Evolutionary conservation across 2,113 vertebrate genomes (phyloP).

Genomic region (Hystrix cristata): DNA sequence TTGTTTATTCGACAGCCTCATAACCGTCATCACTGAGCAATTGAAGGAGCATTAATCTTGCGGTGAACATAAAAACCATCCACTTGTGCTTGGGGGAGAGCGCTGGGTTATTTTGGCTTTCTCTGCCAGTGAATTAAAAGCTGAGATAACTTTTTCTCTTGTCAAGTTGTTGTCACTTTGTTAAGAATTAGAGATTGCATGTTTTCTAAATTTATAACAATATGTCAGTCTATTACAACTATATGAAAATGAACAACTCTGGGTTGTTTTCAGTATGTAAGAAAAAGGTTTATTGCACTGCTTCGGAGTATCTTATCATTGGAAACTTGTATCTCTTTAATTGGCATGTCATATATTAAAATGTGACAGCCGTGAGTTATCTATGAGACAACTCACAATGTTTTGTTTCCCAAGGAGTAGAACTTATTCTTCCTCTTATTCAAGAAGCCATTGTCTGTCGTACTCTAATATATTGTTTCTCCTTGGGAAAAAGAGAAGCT

Average conservation of each 20-base stretch:
- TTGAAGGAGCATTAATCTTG: conserved; percentile 63
- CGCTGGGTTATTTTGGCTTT: neutral
- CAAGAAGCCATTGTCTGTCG: neutral
- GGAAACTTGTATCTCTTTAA: conserved; percentile 54
- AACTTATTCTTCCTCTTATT: conserved; percentile 6
- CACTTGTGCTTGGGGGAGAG: neutral
- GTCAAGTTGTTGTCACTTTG: conserved; percentile 66
- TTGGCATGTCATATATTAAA: conserved; percentile 34
- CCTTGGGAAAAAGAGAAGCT: neutral
- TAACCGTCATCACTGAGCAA: conserved; percentile 1
- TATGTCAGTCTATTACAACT: conserved; percentile 57
- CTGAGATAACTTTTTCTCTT: conserved; percentile 38
- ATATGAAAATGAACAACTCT: conserved; percentile 66
- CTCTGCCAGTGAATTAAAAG: conserved; percentile 62
- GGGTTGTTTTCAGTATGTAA: conserved; percentile 46
- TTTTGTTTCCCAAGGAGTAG: neutral
- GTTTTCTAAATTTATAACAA: conserved; percentile 63
- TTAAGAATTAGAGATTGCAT: conserved; percentile 60
- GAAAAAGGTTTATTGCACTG: neutral
- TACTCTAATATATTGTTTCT: neutral
- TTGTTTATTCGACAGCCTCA: conserved; percentile 53
- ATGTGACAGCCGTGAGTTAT: neutral
- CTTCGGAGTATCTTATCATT: conserved; percentile 28
- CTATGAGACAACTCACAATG: neutral
- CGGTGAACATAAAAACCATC: conserved; percentile 43